These are phyloP conservation scores for Phaedon cochleariae DNA, from an alignment of 2,888 invertebrate genomes.

Conservation along the genomic window DNA sequence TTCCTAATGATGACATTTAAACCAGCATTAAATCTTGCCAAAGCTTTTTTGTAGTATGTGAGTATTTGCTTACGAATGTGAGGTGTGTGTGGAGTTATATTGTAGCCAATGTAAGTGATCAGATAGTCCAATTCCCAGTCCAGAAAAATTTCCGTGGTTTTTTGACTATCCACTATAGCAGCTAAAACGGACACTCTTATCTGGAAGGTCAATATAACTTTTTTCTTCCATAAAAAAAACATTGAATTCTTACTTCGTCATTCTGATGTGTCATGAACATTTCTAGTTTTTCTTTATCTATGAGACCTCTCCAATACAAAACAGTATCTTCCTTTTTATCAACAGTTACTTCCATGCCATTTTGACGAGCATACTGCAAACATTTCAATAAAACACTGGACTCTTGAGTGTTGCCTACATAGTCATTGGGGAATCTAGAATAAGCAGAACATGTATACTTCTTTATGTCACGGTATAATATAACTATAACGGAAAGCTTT, in stretches of 20 bases:
- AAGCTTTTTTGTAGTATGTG: slow-evolving; percentile 77
- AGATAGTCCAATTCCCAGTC: slow-evolving; percentile 71
- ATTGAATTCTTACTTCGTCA: slow-evolving; percentile 71
- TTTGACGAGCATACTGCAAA: slow-evolving; percentile 64
- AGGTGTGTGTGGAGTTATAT: slow-evolving; percentile 74
- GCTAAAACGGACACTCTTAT: slow-evolving; percentile 74
- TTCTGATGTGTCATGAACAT: slow-evolving; percentile 67
- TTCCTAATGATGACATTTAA: slow-evolving; percentile 48
- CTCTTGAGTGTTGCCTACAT: slow-evolving; percentile 45
- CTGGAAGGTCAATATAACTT: slow-evolving; percentile 59
- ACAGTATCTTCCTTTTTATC: slow-evolving; percentile 42
- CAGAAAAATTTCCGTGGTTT: slow-evolving; percentile 73
- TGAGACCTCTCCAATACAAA: slow-evolving; percentile 65
- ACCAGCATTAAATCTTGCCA: slow-evolving; percentile 65
- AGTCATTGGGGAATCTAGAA: slow-evolving; percentile 47
- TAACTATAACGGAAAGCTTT: background rate
- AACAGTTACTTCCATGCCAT: slow-evolving; percentile 55
- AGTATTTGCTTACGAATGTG: slow-evolving; percentile 74
- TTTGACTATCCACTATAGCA: slow-evolving; percentile 76
- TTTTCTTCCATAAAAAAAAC: too few species aligned
- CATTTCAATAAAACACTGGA: slow-evolving; percentile 63
- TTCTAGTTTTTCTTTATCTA: slow-evolving; percentile 65
- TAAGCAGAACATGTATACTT: background rate
- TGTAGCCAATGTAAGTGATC: slow-evolving; percentile 71
- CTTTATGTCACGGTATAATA: background rate